Base-by-base conservation (phyloP, 2,113 vertebrate genomes). In the Trematomus loennbergii region DNA sequence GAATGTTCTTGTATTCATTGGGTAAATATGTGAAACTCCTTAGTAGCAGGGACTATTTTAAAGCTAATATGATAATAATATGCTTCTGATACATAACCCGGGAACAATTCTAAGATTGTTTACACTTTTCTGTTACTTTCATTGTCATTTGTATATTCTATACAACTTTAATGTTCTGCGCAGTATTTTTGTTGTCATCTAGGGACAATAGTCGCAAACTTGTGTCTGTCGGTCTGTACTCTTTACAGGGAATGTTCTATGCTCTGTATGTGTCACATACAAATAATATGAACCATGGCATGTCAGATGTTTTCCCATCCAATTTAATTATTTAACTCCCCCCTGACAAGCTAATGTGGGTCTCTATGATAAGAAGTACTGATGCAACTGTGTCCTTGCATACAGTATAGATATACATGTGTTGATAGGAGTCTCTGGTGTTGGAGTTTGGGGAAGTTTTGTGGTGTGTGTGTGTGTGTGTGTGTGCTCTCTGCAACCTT, bases 281-380 rank as follows among this genome's bases (percentile, higher is more conserved):
- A 65, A 46, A 49, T 73, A 74, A 68, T 59, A 66, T 85, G 83
- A 83, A 89, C 81, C 65, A 85, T 45, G 59, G 83, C n/a, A 58
- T 73, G 72, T 71, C 70, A 78, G 52, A 58, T 79, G 67, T 75
- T 69, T 81, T 54, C 18, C 68, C 29, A 18, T 72, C 13, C 43
- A 63, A 2, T 54, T 86, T 9, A 79, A 87, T 78, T 83, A 85
- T 90, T 86, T 72, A 86, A 76, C 64, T 72, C 64, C 67, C 75
- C 20, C 18, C 29, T 70, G 83, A 81, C 71, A 79, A 68, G 52
- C 74, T 55, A 52, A 74, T 77, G 64, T 71, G 60, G 57, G 55
- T 57, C 49, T 45, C 12, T 59, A 4, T 72, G 15, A 77, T 48
- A 57, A 62, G 20, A 67, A 67, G 29, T 13, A 25, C 8, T 48